Evolutionary conservation across 2,888 invertebrate species (phyloP).

Genomic region (Zygothrica quintamaculata): DNA sequence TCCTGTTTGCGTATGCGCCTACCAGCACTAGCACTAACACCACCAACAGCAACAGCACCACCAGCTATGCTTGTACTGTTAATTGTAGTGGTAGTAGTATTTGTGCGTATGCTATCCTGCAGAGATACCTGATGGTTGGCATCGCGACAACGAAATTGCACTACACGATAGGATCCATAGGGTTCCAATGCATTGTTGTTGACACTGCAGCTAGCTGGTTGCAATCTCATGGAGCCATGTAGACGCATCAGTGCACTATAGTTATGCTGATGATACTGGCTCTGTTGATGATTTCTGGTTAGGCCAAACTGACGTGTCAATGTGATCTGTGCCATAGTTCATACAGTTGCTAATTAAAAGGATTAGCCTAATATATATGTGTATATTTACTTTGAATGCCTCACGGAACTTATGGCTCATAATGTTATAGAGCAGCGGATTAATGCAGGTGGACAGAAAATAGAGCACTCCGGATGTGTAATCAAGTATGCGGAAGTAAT

Average conservation of each 20-base stretch:
- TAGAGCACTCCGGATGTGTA: constrained; percentile 89
- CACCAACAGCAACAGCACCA: constrained; percentile 34
- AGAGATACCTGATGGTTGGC: constrained; percentile 83
- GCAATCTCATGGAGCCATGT: constrained; percentile 83
- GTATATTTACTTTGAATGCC: constrained; percentile 87
- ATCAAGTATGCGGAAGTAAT: constrained; percentile 88
- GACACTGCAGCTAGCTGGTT: constrained; percentile 83
- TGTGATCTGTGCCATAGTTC: constrained; percentile 75
- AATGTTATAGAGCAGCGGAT: constrained; percentile 89
- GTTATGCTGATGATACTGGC: constrained; percentile 79
- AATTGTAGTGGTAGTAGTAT: constrained; percentile 78
- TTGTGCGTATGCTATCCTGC: constrained; percentile 83
- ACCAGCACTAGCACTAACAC: constrained; percentile 29
- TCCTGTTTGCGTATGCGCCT: constrained; percentile 72
- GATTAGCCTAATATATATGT: not conserved
- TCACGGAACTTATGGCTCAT: constrained; percentile 90
- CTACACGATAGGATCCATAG: constrained; percentile 81
- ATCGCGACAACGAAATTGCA: constrained; percentile 83
- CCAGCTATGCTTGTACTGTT: constrained; percentile 60
- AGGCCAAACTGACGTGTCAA: constrained; percentile 83
- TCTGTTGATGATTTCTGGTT: constrained; percentile 76
- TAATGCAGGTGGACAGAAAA: constrained; percentile 89
- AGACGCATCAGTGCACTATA: constrained; percentile 83
- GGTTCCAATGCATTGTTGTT: constrained; percentile 83
- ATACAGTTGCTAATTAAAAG: not conserved